phyloP scores from a whole-genome alignment of 2,113 vertebrate species.

The Saimiri boliviensis region DNA sequence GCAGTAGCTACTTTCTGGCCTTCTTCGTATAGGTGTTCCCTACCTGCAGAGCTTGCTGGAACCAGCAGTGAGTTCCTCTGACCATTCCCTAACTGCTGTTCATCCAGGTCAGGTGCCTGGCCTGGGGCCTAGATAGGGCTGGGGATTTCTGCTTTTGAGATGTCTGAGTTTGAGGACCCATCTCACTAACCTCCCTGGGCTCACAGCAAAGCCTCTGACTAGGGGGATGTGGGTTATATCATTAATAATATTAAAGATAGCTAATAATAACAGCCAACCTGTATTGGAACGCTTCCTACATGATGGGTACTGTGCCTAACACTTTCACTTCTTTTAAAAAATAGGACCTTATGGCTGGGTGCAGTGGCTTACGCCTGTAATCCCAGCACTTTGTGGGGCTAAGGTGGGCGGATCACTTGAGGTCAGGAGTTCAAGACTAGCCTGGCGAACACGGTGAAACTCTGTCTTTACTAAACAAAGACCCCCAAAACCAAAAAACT shows the following conservation, averaged over 20 bases:
- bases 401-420: neutral
- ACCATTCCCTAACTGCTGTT: neutral
- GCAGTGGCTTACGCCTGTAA: neutral
- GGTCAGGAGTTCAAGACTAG: neutral
- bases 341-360: neutral
- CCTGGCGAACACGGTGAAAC: neutral
- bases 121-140: neutral
- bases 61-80: neutral
- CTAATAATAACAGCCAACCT: neutral
- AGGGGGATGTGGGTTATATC: neutral
- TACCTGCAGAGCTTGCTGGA: neutral
- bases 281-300: neutral
- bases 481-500: too few relatives aligned
- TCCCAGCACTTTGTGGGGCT: neutral
- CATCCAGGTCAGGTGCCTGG: neutral
- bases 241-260: neutral
- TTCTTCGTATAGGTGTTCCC: neutral
- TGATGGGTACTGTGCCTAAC: neutral
- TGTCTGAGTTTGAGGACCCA: neutral
- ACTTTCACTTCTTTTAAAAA: constrained; percentile 25
- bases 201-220: neutral
- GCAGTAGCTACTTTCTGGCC: neutral
- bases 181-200: neutral
- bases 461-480: too few relatives aligned
- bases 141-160: neutral